phyloP scores from a whole-genome alignment of 2,888 invertebrate species.

The Aproaerema taeniolella region DNA sequence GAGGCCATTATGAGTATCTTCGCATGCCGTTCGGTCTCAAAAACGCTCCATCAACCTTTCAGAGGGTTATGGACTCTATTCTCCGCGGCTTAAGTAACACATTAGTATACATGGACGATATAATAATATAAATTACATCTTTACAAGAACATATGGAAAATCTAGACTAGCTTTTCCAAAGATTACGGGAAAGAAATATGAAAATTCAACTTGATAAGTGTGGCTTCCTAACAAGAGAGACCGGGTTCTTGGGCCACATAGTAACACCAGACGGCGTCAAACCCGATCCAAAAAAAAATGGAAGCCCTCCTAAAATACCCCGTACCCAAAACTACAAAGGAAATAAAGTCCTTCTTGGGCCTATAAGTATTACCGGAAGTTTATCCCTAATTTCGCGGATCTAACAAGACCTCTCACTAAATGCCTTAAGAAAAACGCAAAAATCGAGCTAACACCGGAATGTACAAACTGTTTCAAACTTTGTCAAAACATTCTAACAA shows the following conservation, averaged over 20 bases:
- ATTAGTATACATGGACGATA: too few species aligned
- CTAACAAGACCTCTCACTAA: background rate
- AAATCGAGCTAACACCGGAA: background rate
- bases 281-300: background rate
- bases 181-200: background rate
- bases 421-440: background rate
- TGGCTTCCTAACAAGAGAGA: background rate
- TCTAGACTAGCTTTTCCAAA: background rate
- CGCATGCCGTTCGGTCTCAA: too few species aligned
- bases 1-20: too few species aligned
- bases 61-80: too few species aligned
- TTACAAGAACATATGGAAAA: background rate
- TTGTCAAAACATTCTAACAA: conserved; percentile 1
- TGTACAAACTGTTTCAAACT: background rate
- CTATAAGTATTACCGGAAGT: background rate
- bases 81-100: too few species aligned
- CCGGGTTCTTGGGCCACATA: background rate
- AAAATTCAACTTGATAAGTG: background rate
- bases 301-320: background rate
- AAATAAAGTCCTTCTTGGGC: background rate
- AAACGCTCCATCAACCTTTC: too few species aligned
- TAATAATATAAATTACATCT: too few species aligned
- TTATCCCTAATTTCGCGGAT: background rate
- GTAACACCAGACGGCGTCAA: background rate
- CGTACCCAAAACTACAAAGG: background rate